phyloP scores from a whole-genome alignment of 2,888 invertebrate species.

The Amblyjoppa proteus region DNA sequence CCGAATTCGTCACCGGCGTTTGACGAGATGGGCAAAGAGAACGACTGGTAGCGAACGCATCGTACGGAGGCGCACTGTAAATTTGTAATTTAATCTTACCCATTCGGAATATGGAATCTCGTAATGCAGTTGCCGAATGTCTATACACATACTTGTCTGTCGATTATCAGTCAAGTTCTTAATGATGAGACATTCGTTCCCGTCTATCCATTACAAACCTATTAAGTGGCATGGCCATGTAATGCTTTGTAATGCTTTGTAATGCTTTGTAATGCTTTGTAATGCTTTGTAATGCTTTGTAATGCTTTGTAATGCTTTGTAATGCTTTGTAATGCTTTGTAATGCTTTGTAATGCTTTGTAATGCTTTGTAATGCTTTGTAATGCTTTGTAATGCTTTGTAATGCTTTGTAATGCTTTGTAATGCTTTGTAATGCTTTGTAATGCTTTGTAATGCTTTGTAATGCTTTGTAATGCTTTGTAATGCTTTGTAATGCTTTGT shows the following conservation, averaged over 20 bases:
- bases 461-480: too few species aligned
- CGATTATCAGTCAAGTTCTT: slow-evolving; percentile 8
- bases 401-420: neutral
- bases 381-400: too few species aligned
- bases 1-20: slow-evolving; percentile 33
- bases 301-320: too few species aligned
- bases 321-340: too few species aligned
- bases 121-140: slow-evolving; percentile 14
- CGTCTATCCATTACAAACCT: slow-evolving; percentile 33
- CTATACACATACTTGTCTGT: neutral
- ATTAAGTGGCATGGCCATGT: neutral
- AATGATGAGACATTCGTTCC: slow-evolving; percentile 30
- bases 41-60: slow-evolving; percentile 38
- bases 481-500: too few species aligned
- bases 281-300: too few species aligned
- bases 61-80: slow-evolving; percentile 18
- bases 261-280: too few species aligned
- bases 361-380: too few species aligned
- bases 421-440: slow-evolving; percentile 19
- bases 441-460: neutral
- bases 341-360: too few species aligned
- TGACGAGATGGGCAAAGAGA: slow-evolving; percentile 43
- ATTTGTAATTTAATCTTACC: slow-evolving; percentile 51
- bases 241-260: neutral
- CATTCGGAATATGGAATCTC: slow-evolving; percentile 38